Evolutionary conservation across 2,113 vertebrate genomes (phyloP).

Genomic region (Ascaphus truei): DNA sequence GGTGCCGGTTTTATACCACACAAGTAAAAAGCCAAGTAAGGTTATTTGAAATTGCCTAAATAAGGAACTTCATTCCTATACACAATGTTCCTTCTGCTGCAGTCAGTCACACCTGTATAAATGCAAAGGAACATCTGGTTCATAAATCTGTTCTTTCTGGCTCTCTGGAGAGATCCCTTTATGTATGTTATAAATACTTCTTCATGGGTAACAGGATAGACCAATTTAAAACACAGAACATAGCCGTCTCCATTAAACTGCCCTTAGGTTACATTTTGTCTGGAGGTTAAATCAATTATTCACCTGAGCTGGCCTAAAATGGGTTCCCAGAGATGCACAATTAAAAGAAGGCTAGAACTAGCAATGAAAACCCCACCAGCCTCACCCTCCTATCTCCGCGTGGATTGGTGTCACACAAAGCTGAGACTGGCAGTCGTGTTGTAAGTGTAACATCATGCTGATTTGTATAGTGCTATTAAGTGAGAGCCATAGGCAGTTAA

Average conservation of each 20-base stretch:
- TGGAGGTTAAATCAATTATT: constrained; percentile 18
- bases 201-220: constrained; percentile 16
- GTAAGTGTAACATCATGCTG: too few species aligned
- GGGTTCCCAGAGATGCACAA: neutral
- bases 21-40: constrained; percentile 10
- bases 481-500: too few species aligned
- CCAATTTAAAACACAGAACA: neutral
- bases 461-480: too few species aligned
- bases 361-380: too few species aligned
- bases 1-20: neutral
- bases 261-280: neutral
- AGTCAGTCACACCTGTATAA: constrained; percentile 30
- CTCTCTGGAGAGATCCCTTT: constrained; percentile 14
- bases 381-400: too few species aligned
- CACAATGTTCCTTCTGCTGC: constrained; percentile 10
- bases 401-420: too few species aligned
- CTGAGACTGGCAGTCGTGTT: too few species aligned
- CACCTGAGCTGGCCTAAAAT: neutral
- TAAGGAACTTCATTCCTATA: constrained; percentile 9
- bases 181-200: constrained; percentile 24
- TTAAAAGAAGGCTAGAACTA: neutral
- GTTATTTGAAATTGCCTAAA: constrained; percentile 12
- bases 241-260: constrained; percentile 6
- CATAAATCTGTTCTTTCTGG: constrained; percentile 22
- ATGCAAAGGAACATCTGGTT: constrained; percentile 28